Conservation (phyloP, 2,113 vertebrate species). For the Corythaixoides concolor region DNA sequence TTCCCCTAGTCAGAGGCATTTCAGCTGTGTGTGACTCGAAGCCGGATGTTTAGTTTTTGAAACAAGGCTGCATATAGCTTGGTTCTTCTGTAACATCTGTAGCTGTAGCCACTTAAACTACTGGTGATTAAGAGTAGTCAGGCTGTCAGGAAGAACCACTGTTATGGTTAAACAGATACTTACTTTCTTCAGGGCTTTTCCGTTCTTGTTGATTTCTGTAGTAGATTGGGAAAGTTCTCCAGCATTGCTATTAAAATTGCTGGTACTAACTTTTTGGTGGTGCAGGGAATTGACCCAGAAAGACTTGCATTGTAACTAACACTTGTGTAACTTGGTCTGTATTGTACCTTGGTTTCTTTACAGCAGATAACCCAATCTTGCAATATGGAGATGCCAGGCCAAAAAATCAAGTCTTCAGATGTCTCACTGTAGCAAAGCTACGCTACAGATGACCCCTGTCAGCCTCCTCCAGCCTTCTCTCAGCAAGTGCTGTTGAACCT, state of each 20-base stretch:
- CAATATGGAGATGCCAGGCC: background rate
- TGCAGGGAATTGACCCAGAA: background rate
- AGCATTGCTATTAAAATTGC: background rate
- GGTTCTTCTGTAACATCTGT: background rate
- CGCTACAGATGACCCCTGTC: background rate
- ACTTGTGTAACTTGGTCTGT: background rate
- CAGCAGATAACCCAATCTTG: background rate
- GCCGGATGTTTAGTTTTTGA: background rate
- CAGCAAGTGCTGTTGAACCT: background rate
- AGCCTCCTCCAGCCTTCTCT: background rate
- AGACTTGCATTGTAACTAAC: background rate
- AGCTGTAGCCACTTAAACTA: background rate
- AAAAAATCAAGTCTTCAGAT: background rate
- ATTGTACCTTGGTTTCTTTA: background rate
- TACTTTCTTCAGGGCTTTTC: background rate
- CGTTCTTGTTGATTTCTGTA: background rate
- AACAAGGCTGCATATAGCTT: background rate
- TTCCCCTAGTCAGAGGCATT: background rate
- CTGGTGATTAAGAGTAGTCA: background rate
- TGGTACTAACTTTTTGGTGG: background rate
- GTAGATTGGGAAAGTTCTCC: background rate
- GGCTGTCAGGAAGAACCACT: background rate
- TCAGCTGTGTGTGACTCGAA: background rate
- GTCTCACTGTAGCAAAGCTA: background rate
- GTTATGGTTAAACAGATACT: background rate